phyloP scores from a whole-genome alignment of 2,113 vertebrate genomes.

The Saiga tatarica region DNA sequence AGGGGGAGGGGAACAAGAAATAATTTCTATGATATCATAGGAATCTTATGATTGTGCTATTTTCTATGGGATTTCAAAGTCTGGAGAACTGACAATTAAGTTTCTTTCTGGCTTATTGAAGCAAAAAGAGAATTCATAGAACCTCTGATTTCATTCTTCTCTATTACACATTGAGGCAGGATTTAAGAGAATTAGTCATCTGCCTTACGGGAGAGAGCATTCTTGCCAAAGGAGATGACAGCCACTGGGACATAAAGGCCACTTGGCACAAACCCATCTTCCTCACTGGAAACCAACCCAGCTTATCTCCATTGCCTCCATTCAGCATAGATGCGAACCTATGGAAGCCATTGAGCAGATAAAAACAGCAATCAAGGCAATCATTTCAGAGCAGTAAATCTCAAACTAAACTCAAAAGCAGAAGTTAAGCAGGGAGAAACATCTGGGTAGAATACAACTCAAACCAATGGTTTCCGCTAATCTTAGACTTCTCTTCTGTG shows the following conservation, averaged over 20 bases:
- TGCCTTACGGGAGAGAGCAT: conserved; percentile 11
- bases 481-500: neutral
- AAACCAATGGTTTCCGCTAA: neutral
- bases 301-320: neutral
- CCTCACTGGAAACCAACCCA: neutral
- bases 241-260: conserved; percentile 10
- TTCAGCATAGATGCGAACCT: neutral
- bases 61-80: conserved; percentile 28
- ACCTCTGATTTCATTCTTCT: neutral
- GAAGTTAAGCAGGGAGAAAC: neutral
- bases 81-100: neutral
- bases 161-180: neutral
- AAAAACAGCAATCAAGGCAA: neutral
- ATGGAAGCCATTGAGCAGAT: neutral
- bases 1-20: neutral
- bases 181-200: conserved; percentile 55
- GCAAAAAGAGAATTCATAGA: neutral
- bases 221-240: neutral
- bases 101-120: neutral
- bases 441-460: neutral
- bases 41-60: neutral
- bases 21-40: neutral
- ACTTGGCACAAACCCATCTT: neutral
- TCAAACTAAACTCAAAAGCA: neutral
- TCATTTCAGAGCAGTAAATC: neutral